Percentiles rank a stretch among this genome's conserved stretches.
Evolutionary conservation across 2,113 vertebrate genomes (phyloP).

Genomic region (Platichthys stellatus): DNA sequence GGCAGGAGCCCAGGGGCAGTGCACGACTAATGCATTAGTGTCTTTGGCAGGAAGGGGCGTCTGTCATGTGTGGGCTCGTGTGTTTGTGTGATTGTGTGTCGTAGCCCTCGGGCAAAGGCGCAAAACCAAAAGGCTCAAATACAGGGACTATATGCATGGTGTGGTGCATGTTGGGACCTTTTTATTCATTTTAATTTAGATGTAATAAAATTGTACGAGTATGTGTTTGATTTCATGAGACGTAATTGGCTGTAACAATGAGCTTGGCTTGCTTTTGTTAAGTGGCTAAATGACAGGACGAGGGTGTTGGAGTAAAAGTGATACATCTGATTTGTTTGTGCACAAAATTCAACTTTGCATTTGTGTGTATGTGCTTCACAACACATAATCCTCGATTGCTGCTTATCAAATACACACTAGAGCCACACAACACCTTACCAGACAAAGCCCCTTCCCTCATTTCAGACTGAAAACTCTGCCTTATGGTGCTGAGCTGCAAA

Average conservation of each 20-base stretch:
- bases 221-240: no score
- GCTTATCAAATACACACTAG: constrained; percentile 44
- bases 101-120: constrained; percentile 52
- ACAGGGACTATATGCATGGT: not conserved
- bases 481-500: constrained; percentile 62
- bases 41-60: constrained; percentile 67
- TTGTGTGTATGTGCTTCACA: not conserved
- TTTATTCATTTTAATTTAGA: constrained; percentile 8
- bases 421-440: constrained; percentile 26
- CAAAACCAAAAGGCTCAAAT: constrained; percentile 32
- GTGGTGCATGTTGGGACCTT: constrained; percentile 12
- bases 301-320: constrained; percentile 1
- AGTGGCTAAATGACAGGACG: constrained; percentile 47
- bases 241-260: no score
- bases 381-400: constrained; percentile 13
- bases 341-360: not conserved
- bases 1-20: constrained; percentile 64
- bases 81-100: constrained; percentile 53
- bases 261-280: constrained; percentile 56
- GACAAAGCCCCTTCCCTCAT: constrained; percentile 41
- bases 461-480: constrained; percentile 60
- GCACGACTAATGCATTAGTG: constrained; percentile 73
- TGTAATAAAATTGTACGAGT: no score
- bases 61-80: constrained; percentile 51
- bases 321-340: constrained; percentile 12